These are phyloP conservation scores for Limenitis camilla DNA, from an alignment of 2,888 invertebrate genomes.

Conservation along the genomic window DNA sequence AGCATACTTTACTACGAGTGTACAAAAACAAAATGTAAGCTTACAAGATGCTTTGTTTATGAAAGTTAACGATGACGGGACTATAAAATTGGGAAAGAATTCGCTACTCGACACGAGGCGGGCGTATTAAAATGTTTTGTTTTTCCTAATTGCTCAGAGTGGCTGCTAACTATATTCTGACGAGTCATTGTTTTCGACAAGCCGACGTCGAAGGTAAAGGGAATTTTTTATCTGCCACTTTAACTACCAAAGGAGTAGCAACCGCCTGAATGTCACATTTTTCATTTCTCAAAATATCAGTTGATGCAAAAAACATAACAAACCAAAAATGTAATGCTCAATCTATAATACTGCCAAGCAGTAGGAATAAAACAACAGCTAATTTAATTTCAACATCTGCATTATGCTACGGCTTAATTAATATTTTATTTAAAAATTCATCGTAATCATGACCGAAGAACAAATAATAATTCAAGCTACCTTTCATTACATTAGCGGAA, in stretches of 20 bases:
- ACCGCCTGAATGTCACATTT: neutral
- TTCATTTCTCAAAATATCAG: neutral
- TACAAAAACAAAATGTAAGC: constrained; percentile 7
- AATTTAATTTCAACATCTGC: too few species aligned
- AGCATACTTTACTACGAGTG: too few species aligned
- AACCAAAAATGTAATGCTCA: too few species aligned
- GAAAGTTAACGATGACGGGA: constrained; percentile 47
- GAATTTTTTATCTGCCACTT: constrained; percentile 53
- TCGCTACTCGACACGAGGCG: constrained; percentile 28
- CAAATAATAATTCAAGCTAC: constrained; percentile 5
- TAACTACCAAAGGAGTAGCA: constrained; percentile 35
- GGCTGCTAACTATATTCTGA: constrained; percentile 64
- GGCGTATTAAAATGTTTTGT: constrained; percentile 70
- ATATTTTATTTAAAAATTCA: too few species aligned
- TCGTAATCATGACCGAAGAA: neutral
- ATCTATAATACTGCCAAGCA: too few species aligned
- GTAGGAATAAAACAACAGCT: too few species aligned
- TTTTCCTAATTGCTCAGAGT: constrained; percentile 70
- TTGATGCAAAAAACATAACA: too few species aligned
- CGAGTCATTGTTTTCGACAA: constrained; percentile 71
- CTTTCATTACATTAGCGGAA: constrained; percentile 21
- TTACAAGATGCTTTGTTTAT: constrained; percentile 30
- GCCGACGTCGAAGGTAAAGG: constrained; percentile 45
- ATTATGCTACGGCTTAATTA: too few species aligned
- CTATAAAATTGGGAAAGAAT: constrained; percentile 22